A percentile compares a stretch with the other conserved stretches of the same genome.
These are phyloP conservation scores for Ferdinandea cuprea DNA, from an alignment of 2,888 invertebrate species.

Conservation along the genomic window DNA sequence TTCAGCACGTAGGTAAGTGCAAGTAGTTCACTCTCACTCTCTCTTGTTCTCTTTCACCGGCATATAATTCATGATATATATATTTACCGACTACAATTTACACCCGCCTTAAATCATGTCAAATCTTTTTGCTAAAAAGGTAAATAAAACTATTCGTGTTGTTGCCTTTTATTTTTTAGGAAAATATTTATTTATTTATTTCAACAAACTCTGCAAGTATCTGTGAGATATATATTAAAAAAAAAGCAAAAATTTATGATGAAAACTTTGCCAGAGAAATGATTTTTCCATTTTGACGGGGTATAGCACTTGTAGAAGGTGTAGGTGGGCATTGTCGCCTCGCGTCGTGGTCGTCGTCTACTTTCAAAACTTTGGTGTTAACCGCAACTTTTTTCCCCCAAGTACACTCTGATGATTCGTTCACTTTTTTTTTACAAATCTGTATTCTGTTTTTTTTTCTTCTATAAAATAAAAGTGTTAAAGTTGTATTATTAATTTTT, in stretches of 20 bases:
- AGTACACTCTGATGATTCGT: background rate
- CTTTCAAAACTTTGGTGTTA: constrained; percentile 32
- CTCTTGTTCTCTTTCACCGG: background rate
- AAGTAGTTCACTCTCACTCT: background rate
- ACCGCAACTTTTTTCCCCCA: constrained; percentile 28
- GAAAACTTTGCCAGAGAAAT: constrained; percentile 20
- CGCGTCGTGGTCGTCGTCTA: constrained; percentile 10
- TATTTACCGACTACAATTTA: background rate
- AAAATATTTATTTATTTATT: constrained; percentile 17
- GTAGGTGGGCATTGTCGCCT: constrained; percentile 18
- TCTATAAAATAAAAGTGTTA: constrained; percentile 18
- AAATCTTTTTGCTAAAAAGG: constrained; percentile 43
- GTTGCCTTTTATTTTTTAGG: constrained; percentile 9
- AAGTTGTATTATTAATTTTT: background rate
- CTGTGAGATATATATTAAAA: constrained; percentile 48
- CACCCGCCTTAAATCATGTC: constrained; percentile 45
- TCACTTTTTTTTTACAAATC: too few species aligned
- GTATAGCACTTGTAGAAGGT: constrained; percentile 31
- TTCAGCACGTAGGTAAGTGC: too few species aligned
- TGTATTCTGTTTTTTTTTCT: too few species aligned
- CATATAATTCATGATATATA: constrained; percentile 62
- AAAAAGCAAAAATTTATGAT: constrained; percentile 35
- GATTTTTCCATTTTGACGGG: constrained; percentile 3
- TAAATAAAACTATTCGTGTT: constrained; percentile 47
- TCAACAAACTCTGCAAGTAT: constrained; percentile 44